These are phyloP conservation scores for Palythoa caribaeorum DNA, from an alignment of 92 coral and sea anemone genomes.

Conservation along the genomic window DNA sequence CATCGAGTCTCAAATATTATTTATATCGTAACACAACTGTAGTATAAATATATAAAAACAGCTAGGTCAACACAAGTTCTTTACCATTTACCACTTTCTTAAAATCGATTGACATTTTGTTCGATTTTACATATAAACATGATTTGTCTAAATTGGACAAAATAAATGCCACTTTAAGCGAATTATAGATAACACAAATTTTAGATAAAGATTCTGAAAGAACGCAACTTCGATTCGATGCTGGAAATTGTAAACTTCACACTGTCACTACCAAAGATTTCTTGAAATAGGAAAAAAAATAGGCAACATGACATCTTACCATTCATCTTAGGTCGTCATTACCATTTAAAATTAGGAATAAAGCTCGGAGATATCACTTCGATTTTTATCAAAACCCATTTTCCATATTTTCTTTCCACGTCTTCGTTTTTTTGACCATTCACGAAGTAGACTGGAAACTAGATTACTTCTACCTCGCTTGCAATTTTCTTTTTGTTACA, in stretches of 20 bases:
- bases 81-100: neutral
- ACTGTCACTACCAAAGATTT: neutral
- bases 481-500: neutral
- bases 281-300: neutral
- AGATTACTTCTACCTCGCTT: constrained; percentile 9
- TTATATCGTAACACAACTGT: too few species aligned
- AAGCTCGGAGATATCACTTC: neutral
- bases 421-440: constrained; percentile 35
- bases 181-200: too few species aligned
- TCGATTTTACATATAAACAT: too few species aligned
- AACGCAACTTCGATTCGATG: neutral
- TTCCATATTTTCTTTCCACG: constrained; percentile 49
- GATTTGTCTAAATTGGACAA: neutral
- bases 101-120: too few species aligned
- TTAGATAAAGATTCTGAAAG: neutral
- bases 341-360: constrained; percentile 22
- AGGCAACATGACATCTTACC: constrained; percentile 59
- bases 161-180: neutral
- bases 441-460: constrained; percentile 24
- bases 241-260: neutral
- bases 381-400: constrained; percentile 3
- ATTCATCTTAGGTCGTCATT: constrained; percentile 88
- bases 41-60: neutral
- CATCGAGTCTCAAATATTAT: neutral
- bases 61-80: neutral